Evolutionary conservation across 92 coral and sea anemone species (phyloP).

Genomic region (Zoanthus sociatus): DNA sequence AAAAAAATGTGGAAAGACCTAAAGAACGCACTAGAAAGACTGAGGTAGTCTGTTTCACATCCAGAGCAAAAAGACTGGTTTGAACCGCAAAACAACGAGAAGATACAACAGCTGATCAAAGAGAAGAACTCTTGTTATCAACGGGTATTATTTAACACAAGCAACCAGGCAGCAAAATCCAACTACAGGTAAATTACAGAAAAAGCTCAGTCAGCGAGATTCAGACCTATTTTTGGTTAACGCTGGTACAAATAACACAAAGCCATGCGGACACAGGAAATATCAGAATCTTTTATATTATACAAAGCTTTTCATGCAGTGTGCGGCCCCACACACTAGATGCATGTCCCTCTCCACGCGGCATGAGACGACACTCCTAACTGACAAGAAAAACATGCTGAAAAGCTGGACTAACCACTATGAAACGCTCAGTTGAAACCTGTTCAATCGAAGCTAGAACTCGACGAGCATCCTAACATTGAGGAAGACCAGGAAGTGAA

Average conservation of each 20-base stretch:
- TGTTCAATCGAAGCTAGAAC: neutral
- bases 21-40: neutral
- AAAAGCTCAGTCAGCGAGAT: conserved; percentile 1
- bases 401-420: neutral
- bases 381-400: conserved; percentile 12
- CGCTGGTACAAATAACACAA: neutral
- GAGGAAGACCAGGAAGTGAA: conserved; percentile 3
- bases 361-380: conserved; percentile 36
- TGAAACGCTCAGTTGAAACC: neutral
- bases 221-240: neutral
- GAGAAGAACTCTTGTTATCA: neutral
- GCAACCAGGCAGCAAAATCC: conserved; percentile 4
- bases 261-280: neutral
- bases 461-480: neutral
- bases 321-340: conserved; percentile 26
- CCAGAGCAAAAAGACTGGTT: conserved; percentile 54
- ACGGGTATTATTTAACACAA: neutral
- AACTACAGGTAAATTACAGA: conserved; percentile 12
- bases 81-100: neutral
- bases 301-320: conserved; percentile 3
- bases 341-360: conserved; percentile 14
- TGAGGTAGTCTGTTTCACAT: conserved; percentile 30
- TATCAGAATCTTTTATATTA: neutral
- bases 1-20: conserved; percentile 1
- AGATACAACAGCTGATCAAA: neutral